Evolutionary conservation across 1,140 invertebrate species (phyloP), one percentile per base, ranked within the genome.

Genomic region (Neotoxoptera formosana): DNA sequence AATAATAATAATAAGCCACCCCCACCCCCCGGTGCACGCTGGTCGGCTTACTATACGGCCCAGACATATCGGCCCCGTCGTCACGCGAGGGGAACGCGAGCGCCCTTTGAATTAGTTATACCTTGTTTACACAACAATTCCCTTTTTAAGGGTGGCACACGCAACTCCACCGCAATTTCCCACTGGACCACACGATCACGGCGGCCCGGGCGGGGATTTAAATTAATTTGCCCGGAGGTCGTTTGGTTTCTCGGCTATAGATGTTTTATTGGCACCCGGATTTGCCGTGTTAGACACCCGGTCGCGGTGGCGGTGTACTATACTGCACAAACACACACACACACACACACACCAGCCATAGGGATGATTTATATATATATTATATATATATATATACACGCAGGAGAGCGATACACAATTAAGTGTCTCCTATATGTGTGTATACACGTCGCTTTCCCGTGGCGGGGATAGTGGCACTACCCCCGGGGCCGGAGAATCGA

Each of bases 161-260:
- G 25, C 41, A 83, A 51, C 60, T 47, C n/a, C 76, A 83, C 91
- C 91, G 34, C 91, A 81, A 92, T 92, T 92, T 92, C 91, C 90
- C 91, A 34, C 47, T 34, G 91, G 91, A 81, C 67, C 67, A 47
- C 1, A 21, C 25, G 20, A 34, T 2, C 17, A 3, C 30, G 87
- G 60, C 7, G 30, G 30, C 25, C 20, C n/a, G 47, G 14, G 34
- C 25, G 60, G 76, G 91, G 91, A 83, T 92, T 92, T 83, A 92
- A 92, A 92, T 92, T 92, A 92, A 92, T 92, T 92, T 92, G 91
- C 91, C 91, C 76, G 76, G 91, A 34, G 91, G 91, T 92, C 91
- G 91, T 92, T 83, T 91, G 90, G 90, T 91, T 83, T 92, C 91
- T 92, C 60, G 67, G 90, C 91, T 34, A 76, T 76, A n/a, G 91